Percentiles rank a stretch among this genome's conserved stretches.
phyloP scores from a whole-genome alignment of 2,797 vertebrate species.

The Neomorphus geoffroyi region DNA sequence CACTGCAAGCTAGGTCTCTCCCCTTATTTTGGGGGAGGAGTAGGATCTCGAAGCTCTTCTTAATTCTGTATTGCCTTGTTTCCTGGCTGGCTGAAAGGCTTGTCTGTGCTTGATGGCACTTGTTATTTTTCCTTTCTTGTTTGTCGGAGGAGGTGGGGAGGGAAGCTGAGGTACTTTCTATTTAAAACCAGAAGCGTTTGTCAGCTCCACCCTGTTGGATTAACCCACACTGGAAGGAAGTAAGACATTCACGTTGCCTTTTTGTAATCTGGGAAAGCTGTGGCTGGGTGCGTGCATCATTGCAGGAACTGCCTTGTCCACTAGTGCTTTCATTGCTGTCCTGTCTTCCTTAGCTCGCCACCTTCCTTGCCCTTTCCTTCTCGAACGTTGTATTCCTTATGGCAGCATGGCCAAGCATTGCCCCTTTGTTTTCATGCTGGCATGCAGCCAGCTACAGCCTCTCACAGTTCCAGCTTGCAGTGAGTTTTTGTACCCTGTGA shows the following conservation, averaged over 20 bases:
- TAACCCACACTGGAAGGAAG: slow-evolving; percentile 19
- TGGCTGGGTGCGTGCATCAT: neutral
- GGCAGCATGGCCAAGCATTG: neutral
- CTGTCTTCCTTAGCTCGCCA: neutral
- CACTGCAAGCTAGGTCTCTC: rapidly evolving
- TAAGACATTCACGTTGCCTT: neutral
- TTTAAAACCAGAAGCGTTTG: slow-evolving; percentile 45
- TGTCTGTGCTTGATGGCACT: slow-evolving; percentile 55
- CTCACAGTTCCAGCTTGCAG: neutral
- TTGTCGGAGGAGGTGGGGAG: neutral
- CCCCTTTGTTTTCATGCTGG: neutral
- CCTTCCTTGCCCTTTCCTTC: neutral
- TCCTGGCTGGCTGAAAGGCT: slow-evolving; percentile 33
- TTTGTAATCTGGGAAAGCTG: neutral
- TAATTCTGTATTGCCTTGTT: neutral
- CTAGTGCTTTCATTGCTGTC: neutral
- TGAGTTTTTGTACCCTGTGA: neutral
- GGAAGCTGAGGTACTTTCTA: slow-evolving; percentile 35
- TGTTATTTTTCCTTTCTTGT: slow-evolving; percentile 20
- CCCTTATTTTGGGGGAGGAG: rapidly evolving
- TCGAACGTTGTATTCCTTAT: neutral
- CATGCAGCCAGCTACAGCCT: neutral
- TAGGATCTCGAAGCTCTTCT: neutral
- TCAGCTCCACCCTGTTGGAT: neutral
- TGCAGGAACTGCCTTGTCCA: neutral